phyloP scores from a whole-genome alignment of 2,888 invertebrate species.

The Chouioia cunea region DNA sequence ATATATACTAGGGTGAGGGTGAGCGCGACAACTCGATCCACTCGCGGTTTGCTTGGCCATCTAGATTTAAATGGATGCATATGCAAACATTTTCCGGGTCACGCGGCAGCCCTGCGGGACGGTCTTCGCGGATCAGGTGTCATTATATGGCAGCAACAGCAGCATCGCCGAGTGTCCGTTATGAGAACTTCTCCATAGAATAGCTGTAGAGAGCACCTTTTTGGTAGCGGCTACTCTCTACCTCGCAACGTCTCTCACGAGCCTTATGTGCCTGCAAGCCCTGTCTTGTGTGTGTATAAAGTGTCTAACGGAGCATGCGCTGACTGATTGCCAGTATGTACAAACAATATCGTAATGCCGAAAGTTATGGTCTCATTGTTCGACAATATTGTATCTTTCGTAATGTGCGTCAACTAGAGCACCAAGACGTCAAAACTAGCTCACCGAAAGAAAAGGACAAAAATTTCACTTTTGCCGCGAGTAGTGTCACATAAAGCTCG shows the following conservation, averaged over 20 bases:
- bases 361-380: constrained; percentile 45
- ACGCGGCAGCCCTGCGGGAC: constrained; percentile 56
- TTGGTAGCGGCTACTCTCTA: too few species aligned
- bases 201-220: too few species aligned
- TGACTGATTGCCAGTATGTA: not conserved
- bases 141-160: constrained; percentile 51
- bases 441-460: constrained; percentile 10
- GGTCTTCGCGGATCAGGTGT: constrained; percentile 62
- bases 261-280: too few species aligned
- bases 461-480: not conserved
- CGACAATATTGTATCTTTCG: not conserved
- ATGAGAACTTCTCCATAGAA: not conserved
- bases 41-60: constrained; percentile 23
- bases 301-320: too few species aligned
- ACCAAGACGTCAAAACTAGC: constrained; percentile 9
- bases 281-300: too few species aligned
- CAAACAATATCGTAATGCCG: not conserved
- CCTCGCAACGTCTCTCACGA: too few species aligned
- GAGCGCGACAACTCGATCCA: not conserved
- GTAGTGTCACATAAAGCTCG: constrained; percentile 23
- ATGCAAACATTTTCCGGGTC: constrained; percentile 58
- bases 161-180: not conserved
- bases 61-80: constrained; percentile 18
- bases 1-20: not conserved
- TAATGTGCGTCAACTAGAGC: constrained; percentile 15